phyloP scores from a whole-genome alignment of 1,140 invertebrate species.

The Conus betulinus region DNA sequence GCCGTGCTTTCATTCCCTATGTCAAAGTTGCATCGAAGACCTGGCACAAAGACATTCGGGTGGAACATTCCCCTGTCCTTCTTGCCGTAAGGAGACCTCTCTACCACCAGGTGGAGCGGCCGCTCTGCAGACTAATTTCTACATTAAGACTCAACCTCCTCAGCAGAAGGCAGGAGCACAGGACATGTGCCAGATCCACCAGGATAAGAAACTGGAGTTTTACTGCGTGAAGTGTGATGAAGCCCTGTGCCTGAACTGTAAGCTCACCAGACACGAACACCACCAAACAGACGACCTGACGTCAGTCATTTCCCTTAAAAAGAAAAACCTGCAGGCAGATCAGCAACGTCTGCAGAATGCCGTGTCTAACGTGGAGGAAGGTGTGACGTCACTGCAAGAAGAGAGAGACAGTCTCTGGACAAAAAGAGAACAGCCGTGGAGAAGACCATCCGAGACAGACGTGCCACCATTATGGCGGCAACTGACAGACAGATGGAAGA shows the following conservation, averaged over 20 bases:
- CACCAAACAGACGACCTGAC: not conserved
- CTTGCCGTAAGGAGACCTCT: not conserved
- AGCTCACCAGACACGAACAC: not conserved
- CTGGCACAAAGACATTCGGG: not conserved
- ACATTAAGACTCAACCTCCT: not conserved
- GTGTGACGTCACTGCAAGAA: not conserved
- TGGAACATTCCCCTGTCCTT: not conserved
- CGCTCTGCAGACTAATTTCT: not conserved
- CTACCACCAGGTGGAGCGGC: not conserved
- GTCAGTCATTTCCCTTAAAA: not conserved
- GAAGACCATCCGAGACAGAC: not conserved
- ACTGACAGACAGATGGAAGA: not conserved
- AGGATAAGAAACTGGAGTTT: not conserved
- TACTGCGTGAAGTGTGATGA: conserved; percentile 6
- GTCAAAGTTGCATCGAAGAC: not conserved
- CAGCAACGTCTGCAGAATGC: not conserved
- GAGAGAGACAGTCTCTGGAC: not conserved
- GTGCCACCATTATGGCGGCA: not conserved
- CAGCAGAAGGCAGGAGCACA: not conserved
- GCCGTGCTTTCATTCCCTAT: not conserved
- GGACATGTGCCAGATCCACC: not conserved
- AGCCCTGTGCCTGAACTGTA: not conserved
- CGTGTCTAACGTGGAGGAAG: not conserved
- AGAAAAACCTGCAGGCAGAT: not conserved
- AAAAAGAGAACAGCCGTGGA: not conserved